Conservation (phyloP, 2,113 vertebrate genomes). For the Gyps fulvus region DNA sequence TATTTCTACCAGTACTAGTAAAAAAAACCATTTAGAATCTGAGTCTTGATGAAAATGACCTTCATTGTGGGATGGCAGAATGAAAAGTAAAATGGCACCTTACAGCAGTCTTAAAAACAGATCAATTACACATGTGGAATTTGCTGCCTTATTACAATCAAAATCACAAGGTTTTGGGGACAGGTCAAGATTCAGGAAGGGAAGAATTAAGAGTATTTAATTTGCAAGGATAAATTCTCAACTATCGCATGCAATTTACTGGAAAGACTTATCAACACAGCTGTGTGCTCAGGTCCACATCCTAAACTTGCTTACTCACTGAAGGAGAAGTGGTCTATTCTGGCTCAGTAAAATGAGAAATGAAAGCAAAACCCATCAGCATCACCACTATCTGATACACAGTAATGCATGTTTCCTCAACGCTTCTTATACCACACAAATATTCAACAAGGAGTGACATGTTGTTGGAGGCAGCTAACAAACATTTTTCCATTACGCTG, state of each 20-base stretch:
- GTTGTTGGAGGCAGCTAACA: neutral
- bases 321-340: neutral
- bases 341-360: neutral
- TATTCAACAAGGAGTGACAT: neutral
- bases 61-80: neutral
- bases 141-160: neutral
- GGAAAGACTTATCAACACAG: neutral
- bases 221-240: neutral
- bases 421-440: neutral
- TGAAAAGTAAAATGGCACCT: neutral
- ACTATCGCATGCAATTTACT: neutral
- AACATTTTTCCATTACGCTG: neutral
- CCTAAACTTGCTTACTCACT: neutral
- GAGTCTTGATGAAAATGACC: neutral
- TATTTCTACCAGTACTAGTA: neutral
- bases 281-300: neutral
- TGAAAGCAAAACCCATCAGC: neutral
- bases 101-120: neutral
- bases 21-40: neutral
- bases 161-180: neutral
- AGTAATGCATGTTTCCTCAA: rapidly evolving
- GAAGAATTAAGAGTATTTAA: neutral
- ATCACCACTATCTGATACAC: rapidly evolving
- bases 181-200: neutral
- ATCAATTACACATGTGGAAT: neutral